Percentiles rank a stretch among this genome's conserved stretches.
Conservation (phyloP, 2,888 invertebrate genomes). For the Pristionchus maxplancki region DNA sequence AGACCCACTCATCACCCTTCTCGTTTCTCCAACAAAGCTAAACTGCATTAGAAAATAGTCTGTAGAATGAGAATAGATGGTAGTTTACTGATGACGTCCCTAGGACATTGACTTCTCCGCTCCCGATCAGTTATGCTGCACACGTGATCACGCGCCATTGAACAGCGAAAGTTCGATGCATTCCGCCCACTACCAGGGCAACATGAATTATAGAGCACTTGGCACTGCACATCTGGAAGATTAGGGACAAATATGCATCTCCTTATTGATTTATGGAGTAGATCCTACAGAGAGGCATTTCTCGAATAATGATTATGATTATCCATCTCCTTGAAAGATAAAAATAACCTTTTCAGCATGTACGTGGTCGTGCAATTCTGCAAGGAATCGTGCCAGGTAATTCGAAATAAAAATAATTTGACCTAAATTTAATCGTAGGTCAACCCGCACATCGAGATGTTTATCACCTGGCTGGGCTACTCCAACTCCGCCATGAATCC, state of each 20-base stretch:
- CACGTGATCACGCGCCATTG: background rate
- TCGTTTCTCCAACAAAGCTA: too few relatives aligned
- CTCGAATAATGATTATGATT: too few relatives aligned
- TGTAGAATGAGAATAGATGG: too few relatives aligned
- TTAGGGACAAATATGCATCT: too few relatives aligned
- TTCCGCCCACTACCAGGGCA: background rate
- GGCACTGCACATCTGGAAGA: background rate
- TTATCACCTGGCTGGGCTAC: slow-evolving; percentile 77
- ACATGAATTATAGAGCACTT: background rate
- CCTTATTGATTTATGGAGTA: too few relatives aligned
- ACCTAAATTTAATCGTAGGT: slow-evolving; percentile 48
- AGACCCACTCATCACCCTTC: background rate
- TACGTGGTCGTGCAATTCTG: slow-evolving; percentile 77
- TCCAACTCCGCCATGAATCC: slow-evolving; percentile 77
- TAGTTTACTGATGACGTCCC: background rate
- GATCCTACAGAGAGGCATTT: too few relatives aligned
- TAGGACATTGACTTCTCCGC: background rate
- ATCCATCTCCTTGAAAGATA: too few relatives aligned
- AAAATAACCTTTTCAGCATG: slow-evolving; percentile 75
- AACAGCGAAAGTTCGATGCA: slow-evolving; percentile 3
- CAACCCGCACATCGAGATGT: slow-evolving; percentile 77
- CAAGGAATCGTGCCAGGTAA: slow-evolving; percentile 60
- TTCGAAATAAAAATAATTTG: background rate
- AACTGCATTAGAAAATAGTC: too few relatives aligned
- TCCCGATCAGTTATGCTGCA: background rate